Percentiles rank a stretch among this genome's conserved stretches.
Evolutionary conservation across 2,888 invertebrate species (phyloP).

Genomic region (Caenorhabditis macrosperma): DNA sequence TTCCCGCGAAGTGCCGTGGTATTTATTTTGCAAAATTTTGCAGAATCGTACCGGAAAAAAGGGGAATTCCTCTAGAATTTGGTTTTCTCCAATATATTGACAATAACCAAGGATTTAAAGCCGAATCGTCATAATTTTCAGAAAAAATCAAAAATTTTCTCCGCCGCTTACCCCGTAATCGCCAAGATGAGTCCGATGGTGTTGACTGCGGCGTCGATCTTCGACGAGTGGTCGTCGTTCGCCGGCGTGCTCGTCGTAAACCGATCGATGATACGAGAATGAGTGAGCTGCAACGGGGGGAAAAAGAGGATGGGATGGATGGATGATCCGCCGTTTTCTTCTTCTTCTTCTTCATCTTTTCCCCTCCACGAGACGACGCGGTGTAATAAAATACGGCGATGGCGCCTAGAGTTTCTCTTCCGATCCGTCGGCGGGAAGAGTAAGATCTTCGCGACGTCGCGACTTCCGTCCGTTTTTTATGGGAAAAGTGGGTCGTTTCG

Average conservation of each 20-base stretch:
- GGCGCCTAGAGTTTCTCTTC: background rate
- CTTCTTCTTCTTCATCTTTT: slow-evolving; percentile 16
- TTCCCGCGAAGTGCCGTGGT: too few relatives aligned
- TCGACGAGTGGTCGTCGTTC: slow-evolving; percentile 50
- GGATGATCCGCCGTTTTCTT: too few relatives aligned
- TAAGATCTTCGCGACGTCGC: too few relatives aligned
- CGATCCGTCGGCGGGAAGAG: too few relatives aligned
- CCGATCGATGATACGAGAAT: slow-evolving; percentile 60
- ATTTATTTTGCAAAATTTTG: too few relatives aligned
- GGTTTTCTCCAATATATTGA: too few relatives aligned
- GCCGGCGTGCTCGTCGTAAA: slow-evolving; percentile 48
- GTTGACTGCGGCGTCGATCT: slow-evolving; percentile 16
- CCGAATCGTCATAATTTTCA: background rate
- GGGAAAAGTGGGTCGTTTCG: too few relatives aligned
- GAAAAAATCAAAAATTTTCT: background rate
- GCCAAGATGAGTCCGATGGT: slow-evolving; percentile 13
- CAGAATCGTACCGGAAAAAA: too few relatives aligned
- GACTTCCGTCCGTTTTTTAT: too few relatives aligned
- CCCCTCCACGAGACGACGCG: background rate
- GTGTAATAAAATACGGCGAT: slow-evolving; percentile 1
- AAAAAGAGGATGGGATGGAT: background rate
- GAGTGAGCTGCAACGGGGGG: slow-evolving; percentile 52
- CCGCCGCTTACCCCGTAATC: slow-evolving; percentile 33
- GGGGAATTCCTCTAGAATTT: too few relatives aligned
- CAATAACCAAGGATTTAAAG: too few relatives aligned